Evolutionary conservation across 2,888 invertebrate genomes (phyloP).

Genomic region (Lamproptera curius): DNA sequence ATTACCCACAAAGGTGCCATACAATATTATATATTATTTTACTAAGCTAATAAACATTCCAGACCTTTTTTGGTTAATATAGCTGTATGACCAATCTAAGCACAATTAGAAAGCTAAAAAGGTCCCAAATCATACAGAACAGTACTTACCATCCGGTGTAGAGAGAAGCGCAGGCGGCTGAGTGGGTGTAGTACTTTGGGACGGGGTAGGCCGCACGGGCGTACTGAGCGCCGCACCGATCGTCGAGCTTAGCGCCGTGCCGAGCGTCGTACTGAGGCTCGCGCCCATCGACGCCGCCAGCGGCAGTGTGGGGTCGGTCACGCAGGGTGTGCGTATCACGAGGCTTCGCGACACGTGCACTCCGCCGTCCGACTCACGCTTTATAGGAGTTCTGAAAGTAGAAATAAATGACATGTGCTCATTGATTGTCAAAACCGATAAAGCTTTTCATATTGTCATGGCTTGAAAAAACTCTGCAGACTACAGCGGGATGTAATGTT

Average conservation of each 20-base stretch:
- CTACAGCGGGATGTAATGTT: too few relatives aligned
- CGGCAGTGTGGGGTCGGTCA: slow-evolving; percentile 67
- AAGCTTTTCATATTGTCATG: too few relatives aligned
- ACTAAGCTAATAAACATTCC: too few relatives aligned
- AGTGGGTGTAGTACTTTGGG: slow-evolving; percentile 22
- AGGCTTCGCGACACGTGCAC: slow-evolving; percentile 30
- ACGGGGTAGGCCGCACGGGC: slow-evolving; percentile 12
- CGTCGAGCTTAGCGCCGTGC: slow-evolving; percentile 24
- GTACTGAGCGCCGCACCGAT: slow-evolving; percentile 27
- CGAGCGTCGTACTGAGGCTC: slow-evolving; percentile 6
- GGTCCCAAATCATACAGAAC: too few relatives aligned
- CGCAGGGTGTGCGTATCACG: slow-evolving; percentile 55
- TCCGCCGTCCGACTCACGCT: slow-evolving; percentile 45
- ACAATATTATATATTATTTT: too few relatives aligned
- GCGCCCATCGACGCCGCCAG: slow-evolving; percentile 29
- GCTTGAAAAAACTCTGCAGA: too few relatives aligned
- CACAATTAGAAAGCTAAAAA: too few relatives aligned
- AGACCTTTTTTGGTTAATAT: too few relatives aligned
- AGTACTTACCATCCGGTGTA: slow-evolving; percentile 57
- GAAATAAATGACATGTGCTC: not conserved
- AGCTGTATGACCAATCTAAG: too few relatives aligned
- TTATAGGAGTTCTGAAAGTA: slow-evolving; percentile 56
- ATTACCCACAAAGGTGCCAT: too few relatives aligned
- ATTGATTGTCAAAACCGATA: too few relatives aligned
- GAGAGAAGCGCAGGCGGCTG: slow-evolving; percentile 29